phyloP scores from a whole-genome alignment of 2,888 invertebrate species.

The Sminthurinus aureus region DNA sequence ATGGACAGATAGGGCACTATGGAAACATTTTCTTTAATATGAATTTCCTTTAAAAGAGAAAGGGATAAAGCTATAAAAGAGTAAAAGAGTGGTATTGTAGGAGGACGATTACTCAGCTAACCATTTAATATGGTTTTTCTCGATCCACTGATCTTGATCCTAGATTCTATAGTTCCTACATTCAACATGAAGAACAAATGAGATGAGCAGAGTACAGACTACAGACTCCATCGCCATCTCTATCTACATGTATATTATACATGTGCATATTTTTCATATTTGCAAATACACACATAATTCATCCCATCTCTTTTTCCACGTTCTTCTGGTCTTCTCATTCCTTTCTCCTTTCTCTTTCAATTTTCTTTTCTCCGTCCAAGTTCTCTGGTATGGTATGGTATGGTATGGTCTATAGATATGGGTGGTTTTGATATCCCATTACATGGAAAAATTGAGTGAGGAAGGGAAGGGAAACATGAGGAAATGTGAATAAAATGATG shows the following conservation, averaged over 20 bases:
- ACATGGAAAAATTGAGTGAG: neutral
- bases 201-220: too few species aligned
- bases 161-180: too few species aligned
- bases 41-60: neutral
- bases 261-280: too few species aligned
- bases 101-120: conserved; percentile 10
- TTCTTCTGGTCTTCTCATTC: neutral
- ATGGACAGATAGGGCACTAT: neutral
- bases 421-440: neutral
- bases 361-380: neutral
- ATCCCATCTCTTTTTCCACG: neutral
- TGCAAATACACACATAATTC: conserved; percentile 2
- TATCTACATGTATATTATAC: neutral
- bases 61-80: neutral
- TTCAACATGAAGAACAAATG: neutral
- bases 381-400: neutral
- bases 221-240: neutral
- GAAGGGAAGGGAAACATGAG: neutral
- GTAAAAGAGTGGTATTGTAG: neutral
- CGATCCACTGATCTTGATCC: conserved; percentile 28
- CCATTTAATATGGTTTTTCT: conserved; percentile 27
- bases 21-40: neutral
- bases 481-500: conserved; percentile 25
- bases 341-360: too few species aligned
- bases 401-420: neutral